Conservation (phyloP, 2,113 vertebrate species). For the Labeo rohita region DNA sequence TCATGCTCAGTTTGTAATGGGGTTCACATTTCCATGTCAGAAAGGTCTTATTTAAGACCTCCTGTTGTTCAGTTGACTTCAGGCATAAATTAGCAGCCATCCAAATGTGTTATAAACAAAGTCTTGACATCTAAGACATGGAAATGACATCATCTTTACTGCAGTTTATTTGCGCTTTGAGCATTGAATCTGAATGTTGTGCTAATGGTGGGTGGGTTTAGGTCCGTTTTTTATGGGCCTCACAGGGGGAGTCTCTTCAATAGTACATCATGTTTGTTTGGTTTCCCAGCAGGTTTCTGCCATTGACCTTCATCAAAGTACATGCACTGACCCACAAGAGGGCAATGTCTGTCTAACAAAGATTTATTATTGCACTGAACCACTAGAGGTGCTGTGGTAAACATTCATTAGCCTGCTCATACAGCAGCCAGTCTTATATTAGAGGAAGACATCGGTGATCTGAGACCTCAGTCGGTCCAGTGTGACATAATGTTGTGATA, state of each 20-base stretch:
- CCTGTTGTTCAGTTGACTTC: background rate
- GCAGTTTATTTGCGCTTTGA: background rate
- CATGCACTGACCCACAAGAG: slow-evolving; percentile 38
- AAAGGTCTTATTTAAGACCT: slow-evolving; percentile 1
- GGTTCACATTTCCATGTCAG: background rate
- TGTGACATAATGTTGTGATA: slow-evolving; percentile 18
- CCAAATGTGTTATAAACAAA: background rate
- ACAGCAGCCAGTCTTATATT: background rate
- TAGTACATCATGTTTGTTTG: slow-evolving; percentile 1
- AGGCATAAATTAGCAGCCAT: background rate
- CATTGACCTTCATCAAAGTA: slow-evolving; percentile 12
- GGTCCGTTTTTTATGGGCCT: slow-evolving; percentile 5
- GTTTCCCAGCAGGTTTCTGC: background rate
- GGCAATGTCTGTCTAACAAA: slow-evolving; percentile 26
- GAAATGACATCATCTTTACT: background rate
- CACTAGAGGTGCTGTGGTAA: slow-evolving; percentile 44
- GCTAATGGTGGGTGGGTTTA: background rate
- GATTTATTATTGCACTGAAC: background rate
- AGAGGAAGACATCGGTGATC: background rate
- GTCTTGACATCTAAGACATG: background rate
- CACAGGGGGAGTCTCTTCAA: background rate
- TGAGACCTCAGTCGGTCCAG: background rate
- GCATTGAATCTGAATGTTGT: slow-evolving; percentile 2
- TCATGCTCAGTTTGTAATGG: background rate
- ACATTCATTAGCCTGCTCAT: background rate